phyloP scores from a whole-genome alignment of 1,140 invertebrate genomes.

The Drosophila tropicalis region DNA sequence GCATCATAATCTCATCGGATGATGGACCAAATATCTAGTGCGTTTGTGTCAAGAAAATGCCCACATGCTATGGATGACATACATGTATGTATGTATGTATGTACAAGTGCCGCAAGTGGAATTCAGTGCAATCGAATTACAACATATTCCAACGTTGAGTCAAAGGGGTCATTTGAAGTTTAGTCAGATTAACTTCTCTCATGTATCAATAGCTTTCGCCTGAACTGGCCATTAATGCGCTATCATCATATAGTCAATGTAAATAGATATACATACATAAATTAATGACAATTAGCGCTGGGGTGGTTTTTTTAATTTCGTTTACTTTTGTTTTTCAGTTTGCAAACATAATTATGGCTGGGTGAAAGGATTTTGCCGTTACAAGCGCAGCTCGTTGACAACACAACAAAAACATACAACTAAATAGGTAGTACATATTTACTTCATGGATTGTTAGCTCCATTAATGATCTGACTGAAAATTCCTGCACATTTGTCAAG shows the following conservation, averaged over 20 bases:
- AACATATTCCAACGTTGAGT: neutral
- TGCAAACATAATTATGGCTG: neutral
- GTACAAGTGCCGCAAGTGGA: too few relatives aligned
- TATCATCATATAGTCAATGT: neutral
- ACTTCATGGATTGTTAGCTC: neutral
- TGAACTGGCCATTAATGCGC: neutral
- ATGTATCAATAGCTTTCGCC: neutral
- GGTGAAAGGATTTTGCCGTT: slow-evolving; percentile 28
- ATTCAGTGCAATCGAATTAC: neutral
- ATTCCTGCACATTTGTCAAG: too few relatives aligned
- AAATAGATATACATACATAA: neutral
- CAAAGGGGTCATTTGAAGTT: neutral
- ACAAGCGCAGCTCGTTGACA: neutral
- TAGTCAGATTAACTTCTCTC: neutral
- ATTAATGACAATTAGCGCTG: neutral
- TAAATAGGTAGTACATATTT: slow-evolving; percentile 29
- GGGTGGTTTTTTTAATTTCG: neutral
- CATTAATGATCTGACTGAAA: too few relatives aligned
- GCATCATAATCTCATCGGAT: too few relatives aligned
- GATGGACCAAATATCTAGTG: too few relatives aligned
- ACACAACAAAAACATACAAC: neutral
- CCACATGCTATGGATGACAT: too few relatives aligned
- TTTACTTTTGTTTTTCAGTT: neutral
- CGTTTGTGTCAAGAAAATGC: too few relatives aligned
- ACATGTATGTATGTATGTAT: too few relatives aligned